Conservation (phyloP, 1,140 invertebrate genomes). For the Sminthurides bifidus region DNA sequence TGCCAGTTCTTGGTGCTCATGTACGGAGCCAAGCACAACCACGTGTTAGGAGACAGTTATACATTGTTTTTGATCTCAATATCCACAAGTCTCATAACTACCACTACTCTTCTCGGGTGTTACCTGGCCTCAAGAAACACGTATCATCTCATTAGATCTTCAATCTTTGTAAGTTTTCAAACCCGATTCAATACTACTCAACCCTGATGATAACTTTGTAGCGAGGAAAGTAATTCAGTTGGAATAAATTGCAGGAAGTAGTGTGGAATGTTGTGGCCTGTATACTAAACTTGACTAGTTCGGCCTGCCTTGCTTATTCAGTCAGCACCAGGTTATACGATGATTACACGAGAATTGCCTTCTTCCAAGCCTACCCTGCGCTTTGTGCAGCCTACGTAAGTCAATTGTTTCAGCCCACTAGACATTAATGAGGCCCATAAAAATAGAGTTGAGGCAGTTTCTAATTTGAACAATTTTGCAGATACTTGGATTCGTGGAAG, state of each 20-base stretch:
- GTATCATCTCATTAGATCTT: constrained; percentile 55
- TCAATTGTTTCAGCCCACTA: no score
- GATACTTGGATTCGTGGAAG: constrained; percentile 58
- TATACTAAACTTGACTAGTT: constrained; percentile 59
- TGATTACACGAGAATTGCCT: constrained; percentile 34
- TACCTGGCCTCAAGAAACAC: constrained; percentile 65
- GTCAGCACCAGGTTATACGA: constrained; percentile 52
- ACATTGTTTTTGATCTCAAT: constrained; percentile 62
- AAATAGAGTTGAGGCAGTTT: neutral
- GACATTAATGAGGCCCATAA: no score
- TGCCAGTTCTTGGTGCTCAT: constrained; percentile 63
- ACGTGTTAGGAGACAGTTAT: constrained; percentile 55
- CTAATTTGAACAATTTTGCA: constrained; percentile 38
- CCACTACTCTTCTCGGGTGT: constrained; percentile 53
- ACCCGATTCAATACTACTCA: no score
- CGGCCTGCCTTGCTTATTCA: constrained; percentile 59
- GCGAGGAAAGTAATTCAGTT: no score
- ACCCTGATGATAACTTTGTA: no score
- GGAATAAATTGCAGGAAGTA: constrained; percentile 62
- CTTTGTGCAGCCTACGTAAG: constrained; percentile 73
- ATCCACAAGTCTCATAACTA: constrained; percentile 59
- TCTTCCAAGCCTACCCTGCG: constrained; percentile 60
- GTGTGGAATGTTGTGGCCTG: constrained; percentile 61
- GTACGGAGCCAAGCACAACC: constrained; percentile 54
- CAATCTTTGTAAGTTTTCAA: constrained; percentile 57